Conservation (phyloP, 2,797 vertebrate species). For the Semaprochilodus insignis region DNA sequence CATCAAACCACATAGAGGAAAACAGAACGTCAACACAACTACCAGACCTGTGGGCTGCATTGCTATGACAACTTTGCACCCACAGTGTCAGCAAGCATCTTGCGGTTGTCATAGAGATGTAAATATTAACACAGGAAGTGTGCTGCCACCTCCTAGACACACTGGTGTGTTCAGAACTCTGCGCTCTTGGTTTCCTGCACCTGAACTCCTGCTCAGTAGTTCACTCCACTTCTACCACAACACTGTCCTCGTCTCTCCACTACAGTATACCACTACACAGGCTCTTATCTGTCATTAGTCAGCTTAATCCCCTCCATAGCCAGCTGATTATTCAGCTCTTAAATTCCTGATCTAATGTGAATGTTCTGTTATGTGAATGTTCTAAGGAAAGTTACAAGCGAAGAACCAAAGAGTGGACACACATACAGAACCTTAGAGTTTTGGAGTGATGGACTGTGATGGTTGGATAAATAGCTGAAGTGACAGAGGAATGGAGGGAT, state of each 20-base stretch:
- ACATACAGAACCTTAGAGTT: too few relatives aligned
- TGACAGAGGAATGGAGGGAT: too few relatives aligned
- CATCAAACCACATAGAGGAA: background rate
- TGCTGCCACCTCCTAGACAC: background rate
- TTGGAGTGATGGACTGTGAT: too few relatives aligned
- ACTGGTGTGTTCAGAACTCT: background rate
- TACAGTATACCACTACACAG: background rate
- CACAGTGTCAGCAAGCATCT: constrained; percentile 22
- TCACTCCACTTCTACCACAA: background rate
- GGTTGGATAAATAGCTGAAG: too few relatives aligned
- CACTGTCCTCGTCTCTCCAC: background rate
- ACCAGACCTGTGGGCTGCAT: background rate
- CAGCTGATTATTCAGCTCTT: background rate
- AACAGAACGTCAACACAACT: background rate
- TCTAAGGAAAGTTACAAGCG: too few relatives aligned
- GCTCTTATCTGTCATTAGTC: background rate
- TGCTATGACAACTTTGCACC: constrained; percentile 33
- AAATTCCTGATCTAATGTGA: too few relatives aligned
- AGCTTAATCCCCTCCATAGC: background rate
- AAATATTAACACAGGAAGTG: constrained; percentile 59
- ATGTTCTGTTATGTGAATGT: too few relatives aligned
- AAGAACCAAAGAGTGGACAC: too few relatives aligned
- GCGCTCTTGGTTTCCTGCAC: background rate
- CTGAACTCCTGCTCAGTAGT: background rate
- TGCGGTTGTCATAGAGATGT: constrained; percentile 53